These are phyloP conservation scores for Remorina albescens DNA, from an alignment of 2,797 vertebrate genomes.

Conservation along the genomic window DNA sequence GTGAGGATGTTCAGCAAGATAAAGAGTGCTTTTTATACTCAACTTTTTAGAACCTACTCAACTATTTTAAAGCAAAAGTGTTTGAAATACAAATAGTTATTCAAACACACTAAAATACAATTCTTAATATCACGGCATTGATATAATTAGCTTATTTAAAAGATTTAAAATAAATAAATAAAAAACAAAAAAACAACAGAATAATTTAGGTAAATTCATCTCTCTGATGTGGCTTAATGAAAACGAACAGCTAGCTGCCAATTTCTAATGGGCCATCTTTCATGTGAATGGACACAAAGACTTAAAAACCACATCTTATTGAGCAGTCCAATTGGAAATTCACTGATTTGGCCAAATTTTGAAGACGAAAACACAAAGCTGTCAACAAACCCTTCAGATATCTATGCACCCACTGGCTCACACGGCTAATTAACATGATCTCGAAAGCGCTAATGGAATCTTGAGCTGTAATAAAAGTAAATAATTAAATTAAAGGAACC, in stretches of 20 bases:
- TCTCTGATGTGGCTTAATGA: constrained; percentile 83
- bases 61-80: background rate
- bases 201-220: constrained; percentile 85
- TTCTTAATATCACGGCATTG: constrained; percentile 40
- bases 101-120: constrained; percentile 34
- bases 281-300: constrained; percentile 84
- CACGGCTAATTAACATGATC: constrained; percentile 79
- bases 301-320: constrained; percentile 80
- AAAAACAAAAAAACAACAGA: constrained; percentile 67
- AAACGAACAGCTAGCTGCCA: constrained; percentile 80
- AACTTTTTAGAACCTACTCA: background rate
- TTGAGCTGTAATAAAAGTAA: constrained; percentile 84
- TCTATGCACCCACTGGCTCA: constrained; percentile 81
- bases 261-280: constrained; percentile 81
- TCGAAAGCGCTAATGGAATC: constrained; percentile 85
- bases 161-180: too few relatives aligned
- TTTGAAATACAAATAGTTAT: background rate
- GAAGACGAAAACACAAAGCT: constrained; percentile 73
- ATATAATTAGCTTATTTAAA: constrained; percentile 57
- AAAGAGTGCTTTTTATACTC: background rate
- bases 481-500: constrained; percentile 80
- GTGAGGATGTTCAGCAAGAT: background rate
- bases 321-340: constrained; percentile 78
- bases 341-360: constrained; percentile 82
- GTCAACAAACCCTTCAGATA: constrained; percentile 80